Evolutionary conservation across 2,888 invertebrate genomes (phyloP), one percentile per base, ranked within the genome.

Genomic region (Nemotelus nigrinus): DNA sequence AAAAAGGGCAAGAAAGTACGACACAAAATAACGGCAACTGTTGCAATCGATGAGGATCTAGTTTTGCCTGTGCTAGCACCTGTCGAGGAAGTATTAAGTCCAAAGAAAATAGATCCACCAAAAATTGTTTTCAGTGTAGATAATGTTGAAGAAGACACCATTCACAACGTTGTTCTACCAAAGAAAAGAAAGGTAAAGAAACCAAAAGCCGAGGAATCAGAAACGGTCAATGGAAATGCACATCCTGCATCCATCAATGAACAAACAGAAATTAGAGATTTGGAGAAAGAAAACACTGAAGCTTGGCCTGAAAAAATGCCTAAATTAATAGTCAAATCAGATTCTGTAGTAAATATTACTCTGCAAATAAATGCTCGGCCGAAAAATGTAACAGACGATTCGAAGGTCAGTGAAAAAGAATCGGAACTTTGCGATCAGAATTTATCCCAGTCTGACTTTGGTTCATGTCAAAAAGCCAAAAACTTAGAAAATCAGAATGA

Each of bases 111-210:
- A 82, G 0, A 81, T 39, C 78, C 82, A 80, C 87, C 87, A 0
- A 86, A 86, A 80, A 86, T 87, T 43, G 85, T 86, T 67, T 85
- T 84, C 55, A 85, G 85, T 78, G 85, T 87, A 79, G 87, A 88
- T 63, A 85, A 86, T 10, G 83, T 86, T 44, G 86, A 86, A 78
- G 86, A 86, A 77, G 85, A 86, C 80, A 82, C 84, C 78, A 83
- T 86, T 68, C 82, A 85, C 78, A 81, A 85, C 1, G 84, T 87
- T 39, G 86, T 86, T 74, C 64, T 87, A 57, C 87, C 87, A n/a
- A 86, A 86, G 80, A 86, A 85, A 82, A 79, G 67, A 48, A 47
- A 10, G 4, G 39, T 80, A 72, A n/a, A 43, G 60, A 57, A 75
- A 70, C 3, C 8, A 8, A 74, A 58, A 67, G 41, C 50, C 5